A percentile compares a stretch with the other conserved stretches of the same genome.
Evolutionary conservation across 1,140 invertebrate species (phyloP).

Genomic region (Pseudomyrmex concolor): DNA sequence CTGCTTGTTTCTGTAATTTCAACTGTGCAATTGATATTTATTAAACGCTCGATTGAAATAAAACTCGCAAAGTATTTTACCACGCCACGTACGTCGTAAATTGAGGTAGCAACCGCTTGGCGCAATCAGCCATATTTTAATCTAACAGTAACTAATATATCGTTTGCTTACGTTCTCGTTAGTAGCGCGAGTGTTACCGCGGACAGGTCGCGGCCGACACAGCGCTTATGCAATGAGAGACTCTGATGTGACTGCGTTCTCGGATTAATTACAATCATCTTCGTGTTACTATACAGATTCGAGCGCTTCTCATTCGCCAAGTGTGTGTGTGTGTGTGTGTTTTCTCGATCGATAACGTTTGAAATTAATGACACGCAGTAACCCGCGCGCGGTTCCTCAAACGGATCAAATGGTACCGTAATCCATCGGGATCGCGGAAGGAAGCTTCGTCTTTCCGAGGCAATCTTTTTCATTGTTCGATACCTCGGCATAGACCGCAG

Average conservation of each 20-base stretch:
- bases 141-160: conserved; percentile 23
- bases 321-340: not conserved
- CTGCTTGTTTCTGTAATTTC: not conserved
- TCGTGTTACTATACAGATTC: too few species aligned
- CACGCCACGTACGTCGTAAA: conserved; percentile 6
- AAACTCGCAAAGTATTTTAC: conserved; percentile 32
- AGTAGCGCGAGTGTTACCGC: conserved; percentile 10
- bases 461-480: conserved; percentile 53
- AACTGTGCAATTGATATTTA: conserved; percentile 28
- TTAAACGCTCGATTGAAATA: conserved; percentile 21
- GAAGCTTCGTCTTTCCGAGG: conserved; percentile 8
- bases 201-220: conserved; percentile 12
- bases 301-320: not conserved
- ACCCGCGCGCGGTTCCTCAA: conserved; percentile 20
- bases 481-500: not conserved
- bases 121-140: conserved; percentile 35
- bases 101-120: conserved; percentile 19
- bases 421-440: conserved; percentile 1
- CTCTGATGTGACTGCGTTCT: conserved; percentile 35
- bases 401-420: not conserved
- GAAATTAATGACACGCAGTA: conserved; percentile 12
- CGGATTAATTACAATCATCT: conserved; percentile 22
- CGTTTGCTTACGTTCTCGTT: conserved; percentile 32
- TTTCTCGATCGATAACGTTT: not conserved
- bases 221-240: conserved; percentile 22